Evolutionary conservation across 2,113 vertebrate species (phyloP), one percentile per base, ranked within the genome.

Genomic region (Electrona antarctica): DNA sequence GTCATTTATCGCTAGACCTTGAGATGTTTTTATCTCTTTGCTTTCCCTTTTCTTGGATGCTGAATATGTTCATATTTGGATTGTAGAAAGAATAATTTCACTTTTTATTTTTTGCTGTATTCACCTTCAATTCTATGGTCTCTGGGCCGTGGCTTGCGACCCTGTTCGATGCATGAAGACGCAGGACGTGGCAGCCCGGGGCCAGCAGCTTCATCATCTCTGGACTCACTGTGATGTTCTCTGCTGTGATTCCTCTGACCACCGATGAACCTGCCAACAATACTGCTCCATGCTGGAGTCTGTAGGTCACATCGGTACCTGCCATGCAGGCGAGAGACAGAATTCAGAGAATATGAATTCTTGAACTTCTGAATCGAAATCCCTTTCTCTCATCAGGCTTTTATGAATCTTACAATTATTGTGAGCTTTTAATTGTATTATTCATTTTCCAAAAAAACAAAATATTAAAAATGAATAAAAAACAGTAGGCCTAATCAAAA

Each of bases 261-360:
- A 68, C 69, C 1, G 69, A 86, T 56, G 83, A 85, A 62, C 90
- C 78, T 0, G 68, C 63, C 78, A 98, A 82, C 13, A 90, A 81
- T 0, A 13, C 48, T 0, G 91, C 87, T 13, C 77, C 84, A 33
- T 15, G 80, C 76, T 88, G 64, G 9, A 95, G 29, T 21, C 60
- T 77, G 67, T 95, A 96, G 65, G 90, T 92, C 73, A 96, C 88
- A 60, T 88, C 89, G 0, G 64, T 88, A 69, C 95, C 95, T 97
- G 9, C 7, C 15, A n/a, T 21, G 28, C n/a, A 50, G 57, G 1
- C 7, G 3, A 48, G 46, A 60, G 8, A 21, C 4, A 8, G 2
- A 29, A 60, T 0, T 4, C 13, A 12, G 6, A 54, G 11, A 11
- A 13, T n/a, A 54, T 6, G 11, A 7, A 41, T 49, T 47, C 3